phyloP scores from a whole-genome alignment of 2,797 vertebrate genomes.

The Ctenopoma kingsleyae region DNA sequence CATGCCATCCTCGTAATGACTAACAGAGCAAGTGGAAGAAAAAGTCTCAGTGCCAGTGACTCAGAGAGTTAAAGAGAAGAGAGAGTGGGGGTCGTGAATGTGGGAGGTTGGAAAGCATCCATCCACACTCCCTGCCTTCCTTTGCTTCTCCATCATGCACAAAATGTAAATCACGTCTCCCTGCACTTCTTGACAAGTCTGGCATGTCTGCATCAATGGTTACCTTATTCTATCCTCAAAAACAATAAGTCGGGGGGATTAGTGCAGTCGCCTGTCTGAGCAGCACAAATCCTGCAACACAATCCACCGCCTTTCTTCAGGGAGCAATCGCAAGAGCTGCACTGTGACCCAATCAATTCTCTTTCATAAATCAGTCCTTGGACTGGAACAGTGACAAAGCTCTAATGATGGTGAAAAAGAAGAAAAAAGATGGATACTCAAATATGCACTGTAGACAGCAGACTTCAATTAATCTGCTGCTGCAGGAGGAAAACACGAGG shows the following conservation, averaged over 20 bases:
- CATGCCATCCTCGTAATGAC: constrained; percentile 31
- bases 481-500: constrained; percentile 24
- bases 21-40: constrained; percentile 35
- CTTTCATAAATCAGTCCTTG: constrained; percentile 55
- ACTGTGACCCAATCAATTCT: constrained; percentile 67
- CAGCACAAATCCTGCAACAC: constrained; percentile 59
- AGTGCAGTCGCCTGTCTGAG: constrained; percentile 48
- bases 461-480: constrained; percentile 37
- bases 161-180: constrained; percentile 65
- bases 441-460: constrained; percentile 14
- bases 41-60: constrained; percentile 53
- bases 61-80: constrained; percentile 54
- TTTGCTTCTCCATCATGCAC: constrained; percentile 52
- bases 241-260: constrained; percentile 55
- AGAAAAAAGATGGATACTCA: not conserved
- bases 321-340: constrained; percentile 46
- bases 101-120: constrained; percentile 60
- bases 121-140: constrained; percentile 51
- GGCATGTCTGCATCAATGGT: constrained; percentile 41
- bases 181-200: constrained; percentile 46
- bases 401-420: constrained; percentile 39
- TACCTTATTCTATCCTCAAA: constrained; percentile 46
- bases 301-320: constrained; percentile 43
- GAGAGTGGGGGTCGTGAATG: constrained; percentile 24
- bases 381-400: constrained; percentile 26